These are phyloP conservation scores for Rhagophthalmus giganteus DNA, from an alignment of 2,888 invertebrate genomes.

Conservation along the genomic window DNA sequence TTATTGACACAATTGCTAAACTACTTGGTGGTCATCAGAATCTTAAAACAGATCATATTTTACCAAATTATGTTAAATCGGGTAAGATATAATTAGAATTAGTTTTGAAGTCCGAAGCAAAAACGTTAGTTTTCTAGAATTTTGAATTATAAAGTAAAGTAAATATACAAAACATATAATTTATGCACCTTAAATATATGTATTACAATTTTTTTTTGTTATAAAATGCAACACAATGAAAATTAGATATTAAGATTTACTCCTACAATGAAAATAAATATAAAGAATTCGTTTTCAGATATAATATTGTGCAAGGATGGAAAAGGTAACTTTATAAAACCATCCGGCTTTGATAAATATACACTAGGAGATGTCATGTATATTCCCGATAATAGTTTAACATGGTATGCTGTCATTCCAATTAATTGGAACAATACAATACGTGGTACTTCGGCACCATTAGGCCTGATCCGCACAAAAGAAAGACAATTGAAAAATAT, in stretches of 20 bases:
- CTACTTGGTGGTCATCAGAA: constrained; percentile 58
- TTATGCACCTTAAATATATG: too few relatives aligned
- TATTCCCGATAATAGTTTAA: constrained; percentile 40
- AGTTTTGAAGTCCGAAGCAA: too few relatives aligned
- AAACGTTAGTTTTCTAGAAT: too few relatives aligned
- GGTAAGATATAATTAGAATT: constrained; percentile 52
- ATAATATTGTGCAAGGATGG: constrained; percentile 54
- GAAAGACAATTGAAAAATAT: constrained; percentile 64
- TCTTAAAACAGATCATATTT: constrained; percentile 61
- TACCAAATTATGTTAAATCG: constrained; percentile 70
- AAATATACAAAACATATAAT: too few relatives aligned
- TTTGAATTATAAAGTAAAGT: too few relatives aligned
- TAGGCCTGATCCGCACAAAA: constrained; percentile 66
- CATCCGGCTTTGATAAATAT: constrained; percentile 56
- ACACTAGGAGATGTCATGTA: constrained; percentile 57
- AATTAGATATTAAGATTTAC: too few relatives aligned
- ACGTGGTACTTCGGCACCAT: constrained; percentile 56
- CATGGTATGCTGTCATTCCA: constrained; percentile 63
- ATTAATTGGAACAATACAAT: constrained; percentile 66
- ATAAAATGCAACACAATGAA: too few relatives aligned
- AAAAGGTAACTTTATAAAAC: constrained; percentile 56
- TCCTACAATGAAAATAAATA: too few relatives aligned
- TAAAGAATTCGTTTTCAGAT: too few relatives aligned
- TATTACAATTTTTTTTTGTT: too few relatives aligned
- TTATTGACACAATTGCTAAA: constrained; percentile 57